Evolutionary conservation across 1,140 invertebrate species (phyloP), one percentile per base, ranked within the genome.

Genomic region (Drosophila obscura): DNA sequence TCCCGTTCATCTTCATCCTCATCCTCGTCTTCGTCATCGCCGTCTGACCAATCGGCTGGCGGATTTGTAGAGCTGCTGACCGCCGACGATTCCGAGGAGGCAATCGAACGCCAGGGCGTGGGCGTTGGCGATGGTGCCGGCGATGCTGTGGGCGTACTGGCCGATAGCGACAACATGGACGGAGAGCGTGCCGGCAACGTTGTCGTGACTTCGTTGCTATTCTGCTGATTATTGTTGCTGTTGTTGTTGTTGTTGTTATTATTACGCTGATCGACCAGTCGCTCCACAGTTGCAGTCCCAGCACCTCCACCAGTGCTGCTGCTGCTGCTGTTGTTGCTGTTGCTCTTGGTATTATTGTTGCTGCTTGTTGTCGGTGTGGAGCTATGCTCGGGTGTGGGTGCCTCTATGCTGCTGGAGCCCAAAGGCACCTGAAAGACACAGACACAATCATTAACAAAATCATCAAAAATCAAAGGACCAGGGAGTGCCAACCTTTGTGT

Each of bases 11-110:
- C 77, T 0, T 67, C 59, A 2, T 59, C 79, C n/a, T 74, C 77
- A 6, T 84, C 80, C 1, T 82, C 68, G 11, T 80, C 83, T 16
- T 83, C 84, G 13, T 77, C 85, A 6, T 91, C 90, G 49, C 91
- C 87, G 46, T 91, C 91, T 41, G 77, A 80, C 87, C 90, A 92
- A 50, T 91, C 80, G 5, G 75, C 88, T 5, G 80, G 83, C 5
- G 85, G 75, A 55, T 87, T 81, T 7, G 90, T 91, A 2, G 89
- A 87, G n/a, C 61, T 80, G 13, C 35, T 39, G 11, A 11, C 35
- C 11, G 78, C 66, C 24, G 76, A 77, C 39, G 80, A 81, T 5
- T 74, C 73, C 0, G 90, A 88, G 11, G 90, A 90, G n/a, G 67
- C 88, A 53, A 90, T 77, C 31, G 90, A 91, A 55, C 84, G 82